Conservation (phyloP, 2,888 invertebrate species). For the Clostera curtula region DNA sequence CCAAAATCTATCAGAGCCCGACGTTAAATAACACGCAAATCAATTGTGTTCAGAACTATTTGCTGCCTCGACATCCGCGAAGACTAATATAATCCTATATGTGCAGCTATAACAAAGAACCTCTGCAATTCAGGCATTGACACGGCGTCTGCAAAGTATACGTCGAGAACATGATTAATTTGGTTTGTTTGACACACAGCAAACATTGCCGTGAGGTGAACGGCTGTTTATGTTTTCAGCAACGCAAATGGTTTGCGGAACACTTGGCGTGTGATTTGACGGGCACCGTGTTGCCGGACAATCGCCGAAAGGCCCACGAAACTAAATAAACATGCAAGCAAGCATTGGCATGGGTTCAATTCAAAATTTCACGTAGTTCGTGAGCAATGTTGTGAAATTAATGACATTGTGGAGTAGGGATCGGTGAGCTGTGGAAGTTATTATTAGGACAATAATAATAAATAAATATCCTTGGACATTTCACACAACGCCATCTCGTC, state of each 20-base stretch:
- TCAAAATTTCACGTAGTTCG: constrained; percentile 35
- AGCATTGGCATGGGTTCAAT: constrained; percentile 40
- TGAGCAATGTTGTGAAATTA: constrained; percentile 26
- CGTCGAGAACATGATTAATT: constrained; percentile 19
- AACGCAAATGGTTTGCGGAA: constrained; percentile 12
- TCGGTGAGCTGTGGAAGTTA: neutral
- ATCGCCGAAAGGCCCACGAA: constrained; percentile 14
- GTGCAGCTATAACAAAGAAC: no score
- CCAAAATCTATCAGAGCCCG: no score
- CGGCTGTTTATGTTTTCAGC: constrained; percentile 18
- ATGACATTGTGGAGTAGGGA: constrained; percentile 11
- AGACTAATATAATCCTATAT: no score
- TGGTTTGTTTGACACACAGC: constrained; percentile 25
- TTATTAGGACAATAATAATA: no score
- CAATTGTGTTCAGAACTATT: no score
- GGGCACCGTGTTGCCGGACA: constrained; percentile 16
- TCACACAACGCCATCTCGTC: no score
- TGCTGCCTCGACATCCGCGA: no score
- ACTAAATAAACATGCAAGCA: constrained; percentile 34
- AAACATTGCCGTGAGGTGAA: constrained; percentile 10
- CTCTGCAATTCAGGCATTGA: no score
- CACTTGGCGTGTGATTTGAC: constrained; percentile 16
- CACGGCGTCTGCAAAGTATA: constrained; percentile 6
- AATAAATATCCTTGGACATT: no score
- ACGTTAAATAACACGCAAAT: no score